phyloP scores from a whole-genome alignment of 1,140 invertebrate genomes.

The Brachionus sp. region DNA sequence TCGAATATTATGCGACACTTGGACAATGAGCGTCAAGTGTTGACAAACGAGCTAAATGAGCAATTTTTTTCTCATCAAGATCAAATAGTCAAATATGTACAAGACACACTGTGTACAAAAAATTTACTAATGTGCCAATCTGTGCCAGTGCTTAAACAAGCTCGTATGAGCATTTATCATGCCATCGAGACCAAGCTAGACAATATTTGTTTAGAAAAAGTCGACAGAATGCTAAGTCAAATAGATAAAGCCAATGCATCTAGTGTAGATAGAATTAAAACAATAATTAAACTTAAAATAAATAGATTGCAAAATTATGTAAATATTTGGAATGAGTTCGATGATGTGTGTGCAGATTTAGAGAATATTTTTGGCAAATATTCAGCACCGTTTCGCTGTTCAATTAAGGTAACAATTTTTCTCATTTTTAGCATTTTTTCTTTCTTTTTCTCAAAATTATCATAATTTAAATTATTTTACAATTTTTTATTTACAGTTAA shows the following conservation, averaged over 20 bases:
- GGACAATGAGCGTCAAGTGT: neutral
- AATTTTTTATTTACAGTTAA: neutral
- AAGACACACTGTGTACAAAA: neutral
- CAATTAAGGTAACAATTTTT: neutral
- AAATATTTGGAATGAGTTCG: constrained; percentile 25
- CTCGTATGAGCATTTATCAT: neutral
- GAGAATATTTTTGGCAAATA: neutral
- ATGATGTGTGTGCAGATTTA: neutral
- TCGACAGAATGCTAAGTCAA: neutral
- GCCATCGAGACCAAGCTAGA: neutral
- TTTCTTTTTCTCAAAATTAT: neutral
- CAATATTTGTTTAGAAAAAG: neutral
- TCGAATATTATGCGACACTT: neutral
- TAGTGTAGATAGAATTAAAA: neutral
- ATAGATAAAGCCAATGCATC: neutral
- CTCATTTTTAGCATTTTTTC: neutral
- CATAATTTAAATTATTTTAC: neutral
- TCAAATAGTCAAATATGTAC: neutral
- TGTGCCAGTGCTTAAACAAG: neutral
- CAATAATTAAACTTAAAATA: neutral
- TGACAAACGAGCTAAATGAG: neutral
- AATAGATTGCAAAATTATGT: neutral
- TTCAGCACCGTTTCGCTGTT: neutral
- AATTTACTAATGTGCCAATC: neutral
- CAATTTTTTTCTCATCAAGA: neutral